These are phyloP conservation scores for Parauchenoglanis punctatus DNA, from an alignment of 2,797 vertebrate genomes.

Conservation along the genomic window DNA sequence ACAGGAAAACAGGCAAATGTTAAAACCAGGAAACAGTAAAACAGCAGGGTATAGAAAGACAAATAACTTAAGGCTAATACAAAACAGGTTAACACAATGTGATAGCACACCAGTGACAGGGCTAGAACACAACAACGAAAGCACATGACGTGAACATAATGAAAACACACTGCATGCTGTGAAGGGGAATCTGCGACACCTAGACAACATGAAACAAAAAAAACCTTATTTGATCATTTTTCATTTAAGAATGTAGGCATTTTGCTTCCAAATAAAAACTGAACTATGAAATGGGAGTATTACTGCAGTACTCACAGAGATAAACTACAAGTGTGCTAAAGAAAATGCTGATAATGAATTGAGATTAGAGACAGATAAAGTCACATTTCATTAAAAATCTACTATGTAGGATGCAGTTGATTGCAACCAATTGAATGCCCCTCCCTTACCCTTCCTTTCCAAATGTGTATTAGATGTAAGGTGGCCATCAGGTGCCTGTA, in stretches of 20 bases:
- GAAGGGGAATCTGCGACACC: background rate
- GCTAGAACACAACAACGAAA: background rate
- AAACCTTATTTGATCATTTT: background rate
- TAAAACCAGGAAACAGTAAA: background rate
- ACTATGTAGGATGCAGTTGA: no score
- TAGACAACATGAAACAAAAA: background rate
- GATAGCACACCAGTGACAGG: background rate
- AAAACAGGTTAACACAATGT: background rate
- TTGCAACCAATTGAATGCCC: no score
- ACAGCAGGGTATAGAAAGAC: background rate
- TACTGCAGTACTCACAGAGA: background rate
- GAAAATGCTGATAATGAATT: background rate
- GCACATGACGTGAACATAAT: background rate
- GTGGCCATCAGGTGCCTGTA: no score
- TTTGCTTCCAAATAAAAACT: background rate
- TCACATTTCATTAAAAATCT: slow-evolving; percentile 29
- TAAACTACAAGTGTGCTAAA: background rate
- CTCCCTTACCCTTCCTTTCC: no score
- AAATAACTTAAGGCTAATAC: background rate
- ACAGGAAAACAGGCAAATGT: background rate
- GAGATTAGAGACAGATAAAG: slow-evolving; percentile 14
- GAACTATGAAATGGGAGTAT: background rate
- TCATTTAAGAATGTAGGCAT: background rate
- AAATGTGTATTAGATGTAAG: no score
- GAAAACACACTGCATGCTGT: background rate